Percentiles rank a stretch among this genome's conserved stretches.
Conservation (phyloP, 1,140 invertebrate genomes). For the Solen grandis region DNA sequence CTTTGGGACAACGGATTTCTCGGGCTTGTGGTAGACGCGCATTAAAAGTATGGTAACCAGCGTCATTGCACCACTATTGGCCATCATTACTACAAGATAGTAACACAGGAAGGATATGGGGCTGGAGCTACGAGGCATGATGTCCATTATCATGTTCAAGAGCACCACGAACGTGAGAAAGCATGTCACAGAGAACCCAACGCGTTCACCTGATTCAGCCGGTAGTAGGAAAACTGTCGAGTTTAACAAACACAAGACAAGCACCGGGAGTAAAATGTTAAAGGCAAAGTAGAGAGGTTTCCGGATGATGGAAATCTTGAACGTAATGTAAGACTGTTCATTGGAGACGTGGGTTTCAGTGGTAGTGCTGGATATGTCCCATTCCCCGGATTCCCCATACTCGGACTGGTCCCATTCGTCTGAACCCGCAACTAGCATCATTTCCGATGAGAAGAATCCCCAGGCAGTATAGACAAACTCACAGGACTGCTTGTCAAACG, state of each 20-base stretch:
- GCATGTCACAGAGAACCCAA: conserved; percentile 27
- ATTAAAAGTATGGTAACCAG: conserved; percentile 10
- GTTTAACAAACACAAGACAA: conserved; percentile 15
- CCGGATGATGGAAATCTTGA: not conserved
- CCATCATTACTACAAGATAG: conserved; percentile 34
- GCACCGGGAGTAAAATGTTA: conserved; percentile 21
- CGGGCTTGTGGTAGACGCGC: conserved; percentile 26
- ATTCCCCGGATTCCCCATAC: conserved; percentile 31
- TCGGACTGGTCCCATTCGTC: not conserved
- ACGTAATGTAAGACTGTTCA: not conserved
- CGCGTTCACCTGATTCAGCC: not conserved
- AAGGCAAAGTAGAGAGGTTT: conserved; percentile 28
- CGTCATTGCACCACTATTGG: conserved; percentile 10
- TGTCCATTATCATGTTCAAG: conserved; percentile 27
- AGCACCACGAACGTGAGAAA: conserved; percentile 38
- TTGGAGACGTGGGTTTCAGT: not conserved
- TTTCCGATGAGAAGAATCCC: not conserved
- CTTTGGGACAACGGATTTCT: conserved; percentile 1
- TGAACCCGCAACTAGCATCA: not conserved
- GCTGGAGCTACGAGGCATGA: conserved; percentile 5
- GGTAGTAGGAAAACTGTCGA: conserved; percentile 23
- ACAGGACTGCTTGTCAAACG: conserved; percentile 35
- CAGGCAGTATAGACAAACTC: conserved; percentile 4
- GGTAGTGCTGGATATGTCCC: not conserved
- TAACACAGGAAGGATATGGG: conserved; percentile 5